phyloP scores from a whole-genome alignment of 1,140 invertebrate species.

The Stegodyphus mimosarum region DNA sequence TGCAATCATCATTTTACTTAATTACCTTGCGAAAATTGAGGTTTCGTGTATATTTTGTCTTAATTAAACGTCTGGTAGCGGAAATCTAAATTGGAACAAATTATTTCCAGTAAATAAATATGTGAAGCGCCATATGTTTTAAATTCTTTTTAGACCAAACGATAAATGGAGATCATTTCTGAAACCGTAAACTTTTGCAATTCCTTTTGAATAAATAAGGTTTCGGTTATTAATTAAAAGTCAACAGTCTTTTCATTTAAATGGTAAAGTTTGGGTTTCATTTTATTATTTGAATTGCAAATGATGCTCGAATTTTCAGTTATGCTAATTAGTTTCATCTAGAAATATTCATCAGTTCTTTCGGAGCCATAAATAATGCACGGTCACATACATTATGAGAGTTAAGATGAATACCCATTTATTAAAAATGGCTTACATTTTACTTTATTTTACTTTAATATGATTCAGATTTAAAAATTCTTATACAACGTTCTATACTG shows the following conservation, averaged over 20 bases:
- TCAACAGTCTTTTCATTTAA: constrained; percentile 10
- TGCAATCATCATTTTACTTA: too few species aligned
- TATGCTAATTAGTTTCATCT: neutral
- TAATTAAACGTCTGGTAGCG: too few species aligned
- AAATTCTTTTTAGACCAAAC: too few species aligned
- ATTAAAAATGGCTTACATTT: constrained; percentile 18
- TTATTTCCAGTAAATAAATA: too few species aligned
- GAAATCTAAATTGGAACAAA: too few species aligned
- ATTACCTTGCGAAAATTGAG: too few species aligned
- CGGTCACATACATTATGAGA: neutral
- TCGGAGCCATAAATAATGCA: neutral
- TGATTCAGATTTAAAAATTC: too few species aligned
- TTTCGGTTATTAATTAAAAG: constrained; percentile 23
- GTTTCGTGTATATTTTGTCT: too few species aligned
- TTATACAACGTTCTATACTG: too few species aligned
- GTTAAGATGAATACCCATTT: neutral
- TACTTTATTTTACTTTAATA: neutral
- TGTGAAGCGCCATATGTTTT: too few species aligned
- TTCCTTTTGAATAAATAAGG: constrained; percentile 39
- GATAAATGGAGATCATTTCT: neutral
- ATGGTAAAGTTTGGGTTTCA: neutral
- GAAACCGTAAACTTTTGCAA: neutral
- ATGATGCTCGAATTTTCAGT: neutral
- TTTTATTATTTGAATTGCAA: neutral
- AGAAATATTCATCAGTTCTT: too few species aligned